Percentiles rank a stretch among this genome's conserved stretches.
These are phyloP conservation scores for Amaurobius ferox DNA, from an alignment of 2,888 invertebrate genomes.

Conservation along the genomic window DNA sequence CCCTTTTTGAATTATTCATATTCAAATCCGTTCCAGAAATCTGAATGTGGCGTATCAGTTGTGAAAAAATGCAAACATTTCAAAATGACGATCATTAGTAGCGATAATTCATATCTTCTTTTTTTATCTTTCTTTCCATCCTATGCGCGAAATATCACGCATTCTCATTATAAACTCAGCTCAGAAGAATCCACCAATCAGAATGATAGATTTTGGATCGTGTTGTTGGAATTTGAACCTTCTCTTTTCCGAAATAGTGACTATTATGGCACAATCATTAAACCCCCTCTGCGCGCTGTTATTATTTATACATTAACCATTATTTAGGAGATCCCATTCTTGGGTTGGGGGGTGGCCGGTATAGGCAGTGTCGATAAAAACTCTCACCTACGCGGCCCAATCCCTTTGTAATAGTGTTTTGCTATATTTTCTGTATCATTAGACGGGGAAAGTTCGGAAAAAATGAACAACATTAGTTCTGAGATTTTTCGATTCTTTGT, in stretches of 20 bases:
- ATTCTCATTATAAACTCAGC: slow-evolving; percentile 24
- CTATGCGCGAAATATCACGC: slow-evolving; percentile 46
- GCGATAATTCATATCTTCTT: slow-evolving; percentile 43
- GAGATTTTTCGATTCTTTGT: background rate
- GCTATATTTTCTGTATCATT: background rate
- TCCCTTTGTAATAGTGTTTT: slow-evolving; percentile 3
- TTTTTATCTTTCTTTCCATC: background rate
- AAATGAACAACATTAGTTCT: slow-evolving; percentile 1
- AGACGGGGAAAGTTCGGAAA: background rate
- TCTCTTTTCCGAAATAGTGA: background rate
- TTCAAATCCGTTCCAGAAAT: background rate
- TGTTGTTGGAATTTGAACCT: slow-evolving; percentile 27
- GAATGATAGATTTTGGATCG: slow-evolving; percentile 54
- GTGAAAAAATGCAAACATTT: slow-evolving; percentile 44
- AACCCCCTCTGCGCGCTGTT: slow-evolving; percentile 27
- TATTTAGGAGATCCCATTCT: slow-evolving; percentile 29
- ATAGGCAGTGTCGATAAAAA: background rate
- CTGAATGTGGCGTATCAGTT: slow-evolving; percentile 29
- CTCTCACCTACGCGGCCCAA: background rate
- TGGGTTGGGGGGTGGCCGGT: background rate
- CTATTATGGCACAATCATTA: slow-evolving; percentile 7
- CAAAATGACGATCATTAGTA: slow-evolving; percentile 45
- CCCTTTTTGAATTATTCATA: too few species aligned
- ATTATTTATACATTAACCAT: slow-evolving; percentile 62
- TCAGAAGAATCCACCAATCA: slow-evolving; percentile 1